Evolutionary conservation across 2,113 vertebrate species (phyloP).

Genomic region (Erpornis zantholeuca): DNA sequence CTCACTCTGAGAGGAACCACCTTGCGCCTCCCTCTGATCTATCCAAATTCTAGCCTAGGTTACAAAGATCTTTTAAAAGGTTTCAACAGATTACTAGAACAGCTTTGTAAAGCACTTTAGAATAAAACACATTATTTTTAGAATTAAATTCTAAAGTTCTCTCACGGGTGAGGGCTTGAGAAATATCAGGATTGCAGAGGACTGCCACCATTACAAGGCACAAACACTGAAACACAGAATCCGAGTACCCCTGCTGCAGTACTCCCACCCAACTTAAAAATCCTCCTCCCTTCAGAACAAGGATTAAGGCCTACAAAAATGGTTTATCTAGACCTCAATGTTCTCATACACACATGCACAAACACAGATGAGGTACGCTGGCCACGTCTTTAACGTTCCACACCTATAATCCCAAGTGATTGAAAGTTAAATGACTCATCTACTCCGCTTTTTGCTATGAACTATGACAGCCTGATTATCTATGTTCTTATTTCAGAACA

Average conservation of each 20-base stretch:
- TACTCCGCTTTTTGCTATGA: neutral
- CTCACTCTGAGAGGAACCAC: accelerated
- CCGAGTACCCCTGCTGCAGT: neutral
- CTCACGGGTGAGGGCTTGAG: neutral
- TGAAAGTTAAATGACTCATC: neutral
- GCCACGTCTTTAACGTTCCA: neutral
- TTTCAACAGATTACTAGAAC: neutral
- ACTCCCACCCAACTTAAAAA: neutral
- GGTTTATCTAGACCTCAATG: neutral
- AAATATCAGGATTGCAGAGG: neutral
- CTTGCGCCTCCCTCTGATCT: accelerated
- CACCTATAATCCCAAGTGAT: accelerated
- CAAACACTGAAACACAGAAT: neutral
- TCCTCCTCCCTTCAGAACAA: neutral
- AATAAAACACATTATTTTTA: accelerated
- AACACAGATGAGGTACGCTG: neutral
- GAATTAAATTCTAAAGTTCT: neutral
- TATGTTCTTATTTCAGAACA: neutral
- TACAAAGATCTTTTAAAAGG: neutral
- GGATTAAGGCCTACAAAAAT: neutral
- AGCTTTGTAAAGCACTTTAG: neutral
- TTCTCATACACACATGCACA: accelerated
- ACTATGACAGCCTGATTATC: neutral
- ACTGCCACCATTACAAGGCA: neutral
- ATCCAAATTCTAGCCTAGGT: neutral